Base-by-base conservation (phyloP, 2,113 vertebrate genomes). In the Tonatia bakeri region DNA sequence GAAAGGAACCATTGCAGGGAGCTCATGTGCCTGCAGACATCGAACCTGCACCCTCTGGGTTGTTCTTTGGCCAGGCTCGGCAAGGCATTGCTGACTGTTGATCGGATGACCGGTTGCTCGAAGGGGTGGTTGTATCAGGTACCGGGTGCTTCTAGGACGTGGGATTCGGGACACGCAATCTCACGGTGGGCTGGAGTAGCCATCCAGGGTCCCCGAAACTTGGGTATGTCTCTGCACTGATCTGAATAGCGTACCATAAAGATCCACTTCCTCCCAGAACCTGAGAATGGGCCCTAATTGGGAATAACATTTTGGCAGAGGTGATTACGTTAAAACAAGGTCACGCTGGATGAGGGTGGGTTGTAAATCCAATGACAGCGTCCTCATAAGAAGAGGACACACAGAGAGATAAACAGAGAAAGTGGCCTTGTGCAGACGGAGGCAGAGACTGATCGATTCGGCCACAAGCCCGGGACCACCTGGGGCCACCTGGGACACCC, bases 391-490 rank as follows among this genome's bases (percentile, higher is more conserved):
- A 52, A 45, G 36, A 38, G 56, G 56, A 9, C 11, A 22, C 36
- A 26, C 7, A 54, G 54, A 24, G 7, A 59, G 0, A 26, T 54
- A 54, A 50, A 50, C 56, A 59, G 56, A 26, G 24, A 11, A 59
- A 3, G 7, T 24, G 31, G 14, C 20, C 6, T 0, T 22, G 9
- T 17, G 24, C 5, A 45, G 4, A 24, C 7, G 2, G 13, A 43
- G 31, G 7, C 47, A 22, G 67, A 43, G 24, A 3, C 19, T 11
- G 43, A 4, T 65, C 5, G 28, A 33, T 17, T 7, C 3, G 19
- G 20, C 45, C 36, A 65, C 5, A 36, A 43, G 24, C 31, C 31
- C n/a, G 38, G 77, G 52, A 38, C 24, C 10, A 22, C 40, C 17
- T 0, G 20, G 77, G 40, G 38, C 24, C 10, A 7, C 40, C 17